Base-by-base conservation (phyloP, 2,797 vertebrate species). In the Crypturellus tataupa region DNA sequence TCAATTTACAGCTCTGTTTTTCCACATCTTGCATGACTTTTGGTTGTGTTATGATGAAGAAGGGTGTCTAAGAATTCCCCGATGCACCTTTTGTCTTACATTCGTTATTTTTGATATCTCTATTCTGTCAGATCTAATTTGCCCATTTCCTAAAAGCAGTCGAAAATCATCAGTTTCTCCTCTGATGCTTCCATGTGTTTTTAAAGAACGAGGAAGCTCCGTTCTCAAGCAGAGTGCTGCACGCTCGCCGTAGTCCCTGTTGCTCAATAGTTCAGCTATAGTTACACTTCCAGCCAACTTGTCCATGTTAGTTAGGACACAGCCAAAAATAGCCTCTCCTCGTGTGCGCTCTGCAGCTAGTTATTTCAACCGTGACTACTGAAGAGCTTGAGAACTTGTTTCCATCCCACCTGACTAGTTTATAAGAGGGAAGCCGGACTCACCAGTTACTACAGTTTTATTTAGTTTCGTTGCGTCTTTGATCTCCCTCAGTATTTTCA, bases 21-120 rank as follows among this genome's bases (percentile, higher is more conserved):
- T 49, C 46, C 46, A 25, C 17, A 51, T 60, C 60, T 93, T 83
- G 19, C 62, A 60, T 6, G 24, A 24, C 29, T 89, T 91, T 94
- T 76, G 39, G 56, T 29, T 95, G 90, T 93, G 42, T 81, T 92
- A 64, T 31, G 70, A 77, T 58, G 63, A 94, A 94, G 92, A 94
- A 93, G 92, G 46, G 68, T 24, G 44, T 33, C 67, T 53, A 55
- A 84, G 60, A 89, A 93, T 56, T 95, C 94, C 85, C 71, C 12
- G 10, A 73, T 68, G 63, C 47, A 67, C 63, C 39, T 92, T 95
- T 85, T 84, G 59, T 51, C 65, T 89, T 80, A 77, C 29, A 65
- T 42, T 79, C n/a, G 42, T 80, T 93, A 71, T 85, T 87, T 47
- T 69, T 81, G 19, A 27, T 63, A 89, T 79, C 63, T 72, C 70